phyloP scores from a whole-genome alignment of 2,888 invertebrate species.

The Tipula unca region DNA sequence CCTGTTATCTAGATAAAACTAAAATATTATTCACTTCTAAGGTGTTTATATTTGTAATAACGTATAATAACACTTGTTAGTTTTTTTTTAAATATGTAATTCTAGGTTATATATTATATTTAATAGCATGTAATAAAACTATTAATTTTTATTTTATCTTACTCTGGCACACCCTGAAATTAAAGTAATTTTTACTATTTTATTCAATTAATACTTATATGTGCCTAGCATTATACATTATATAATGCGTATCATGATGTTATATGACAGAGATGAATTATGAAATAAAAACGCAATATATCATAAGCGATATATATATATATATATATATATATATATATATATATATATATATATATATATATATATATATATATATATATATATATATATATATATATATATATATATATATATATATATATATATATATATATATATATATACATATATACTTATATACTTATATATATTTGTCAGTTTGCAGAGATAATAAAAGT shows the following conservation, averaged over 20 bases:
- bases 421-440: background rate
- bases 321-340: background rate
- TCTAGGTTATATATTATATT: background rate
- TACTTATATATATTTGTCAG: background rate
- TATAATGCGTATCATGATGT: background rate
- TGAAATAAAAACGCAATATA: no score
- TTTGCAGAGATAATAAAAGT: no score
- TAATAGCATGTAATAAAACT: background rate
- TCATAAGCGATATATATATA: no score
- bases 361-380: background rate
- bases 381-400: background rate
- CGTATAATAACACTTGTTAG: background rate
- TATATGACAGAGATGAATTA: background rate
- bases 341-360: background rate
- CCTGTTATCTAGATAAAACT: background rate
- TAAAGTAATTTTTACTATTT: background rate
- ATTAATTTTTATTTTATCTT: background rate
- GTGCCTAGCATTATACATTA: background rate
- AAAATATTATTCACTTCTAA: background rate
- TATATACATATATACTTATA: background rate
- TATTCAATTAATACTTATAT: background rate
- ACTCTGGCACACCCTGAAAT: background rate
- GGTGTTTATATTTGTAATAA: background rate
- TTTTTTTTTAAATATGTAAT: background rate
- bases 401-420: background rate